phyloP scores from a whole-genome alignment of 2,888 invertebrate genomes.

The Ormia ochracea region DNA sequence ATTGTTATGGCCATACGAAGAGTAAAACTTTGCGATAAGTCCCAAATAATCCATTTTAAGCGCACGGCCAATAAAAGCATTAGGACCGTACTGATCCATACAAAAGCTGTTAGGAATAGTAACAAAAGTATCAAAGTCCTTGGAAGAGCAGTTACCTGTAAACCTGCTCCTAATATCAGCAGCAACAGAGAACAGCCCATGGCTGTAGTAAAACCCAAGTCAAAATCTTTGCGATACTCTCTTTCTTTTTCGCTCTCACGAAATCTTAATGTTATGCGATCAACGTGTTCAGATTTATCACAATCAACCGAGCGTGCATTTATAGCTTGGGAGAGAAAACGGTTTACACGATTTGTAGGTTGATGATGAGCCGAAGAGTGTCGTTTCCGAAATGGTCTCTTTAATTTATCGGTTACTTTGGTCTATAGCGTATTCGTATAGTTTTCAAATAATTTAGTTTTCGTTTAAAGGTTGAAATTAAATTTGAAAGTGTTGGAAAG shows the following conservation, averaged over 20 bases:
- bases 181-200: constrained; percentile 87
- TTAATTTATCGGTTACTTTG: constrained; percentile 91
- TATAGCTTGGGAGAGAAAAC: constrained; percentile 92
- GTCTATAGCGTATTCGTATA: constrained; percentile 78
- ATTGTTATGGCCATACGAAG: constrained; percentile 90
- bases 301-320: constrained; percentile 93
- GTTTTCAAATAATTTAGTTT: background rate
- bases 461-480: constrained; percentile 13
- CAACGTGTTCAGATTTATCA: constrained; percentile 92
- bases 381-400: constrained; percentile 91
- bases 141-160: constrained; percentile 87
- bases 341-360: constrained; percentile 93
- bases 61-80: constrained; percentile 90
- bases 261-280: constrained; percentile 89
- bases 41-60: constrained; percentile 89
- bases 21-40: constrained; percentile 89
- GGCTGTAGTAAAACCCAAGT: constrained; percentile 90
- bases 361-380: constrained; percentile 92
- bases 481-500: constrained; percentile 19
- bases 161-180: constrained; percentile 84
- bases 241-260: constrained; percentile 90
- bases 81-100: constrained; percentile 92
- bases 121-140: constrained; percentile 89
- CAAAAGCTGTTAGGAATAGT: constrained; percentile 91
- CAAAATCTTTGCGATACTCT: constrained; percentile 91